These are phyloP conservation scores for Peromyscus nudipes DNA, from an alignment of 2,797 vertebrate genomes.

Conservation along the genomic window DNA sequence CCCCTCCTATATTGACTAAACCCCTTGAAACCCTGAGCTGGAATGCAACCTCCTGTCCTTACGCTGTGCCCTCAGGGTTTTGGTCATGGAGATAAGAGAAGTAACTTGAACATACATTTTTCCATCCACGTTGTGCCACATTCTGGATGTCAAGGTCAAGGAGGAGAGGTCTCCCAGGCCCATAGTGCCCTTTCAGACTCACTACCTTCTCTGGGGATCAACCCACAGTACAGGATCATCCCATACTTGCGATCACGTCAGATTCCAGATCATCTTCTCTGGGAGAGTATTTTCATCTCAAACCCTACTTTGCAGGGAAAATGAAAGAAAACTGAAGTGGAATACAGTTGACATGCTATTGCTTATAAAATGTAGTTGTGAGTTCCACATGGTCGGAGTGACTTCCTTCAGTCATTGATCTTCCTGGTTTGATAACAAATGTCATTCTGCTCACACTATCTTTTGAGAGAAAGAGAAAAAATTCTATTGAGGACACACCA, in stretches of 20 bases:
- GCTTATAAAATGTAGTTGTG: constrained; percentile 13
- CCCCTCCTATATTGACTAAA: fast-evolving
- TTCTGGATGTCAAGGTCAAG: not conserved
- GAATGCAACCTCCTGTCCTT: not conserved
- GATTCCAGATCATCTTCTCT: not conserved
- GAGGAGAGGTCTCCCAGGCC: not conserved
- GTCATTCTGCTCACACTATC: not conserved
- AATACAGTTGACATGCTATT: not conserved
- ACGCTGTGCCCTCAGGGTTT: not conserved
- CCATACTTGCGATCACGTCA: not conserved
- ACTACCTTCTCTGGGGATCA: not conserved
- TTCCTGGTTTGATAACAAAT: not conserved
- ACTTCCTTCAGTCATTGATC: not conserved
- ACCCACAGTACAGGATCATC: fast-evolving
- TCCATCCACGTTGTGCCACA: not conserved
- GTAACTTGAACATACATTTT: not conserved
- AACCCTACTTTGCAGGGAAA: not conserved
- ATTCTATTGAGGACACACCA: not conserved
- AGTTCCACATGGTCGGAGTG: not conserved
- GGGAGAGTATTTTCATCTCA: constrained; percentile 11
- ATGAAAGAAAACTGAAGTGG: not conserved
- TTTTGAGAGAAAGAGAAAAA: not conserved
- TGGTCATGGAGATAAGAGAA: not conserved
- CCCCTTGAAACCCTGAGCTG: not conserved
- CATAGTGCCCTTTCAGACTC: not conserved